Conservation (phyloP, 2,888 invertebrate genomes). For the Abrostola triplasia region DNA sequence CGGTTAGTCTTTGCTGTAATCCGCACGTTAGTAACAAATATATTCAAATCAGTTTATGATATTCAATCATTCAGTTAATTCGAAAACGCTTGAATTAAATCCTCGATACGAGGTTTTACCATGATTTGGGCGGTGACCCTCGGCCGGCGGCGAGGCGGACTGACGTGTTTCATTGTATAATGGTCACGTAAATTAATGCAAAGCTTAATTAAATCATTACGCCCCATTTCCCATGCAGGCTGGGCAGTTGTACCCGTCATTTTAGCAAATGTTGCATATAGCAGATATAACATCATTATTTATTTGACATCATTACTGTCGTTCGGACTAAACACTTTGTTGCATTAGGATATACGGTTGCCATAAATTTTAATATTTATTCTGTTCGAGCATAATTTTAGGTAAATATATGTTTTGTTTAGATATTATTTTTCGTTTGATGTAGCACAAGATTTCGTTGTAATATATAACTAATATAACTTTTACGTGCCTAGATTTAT, state of each 20-base stretch:
- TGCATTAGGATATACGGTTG: no score
- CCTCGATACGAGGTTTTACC: conserved; percentile 8
- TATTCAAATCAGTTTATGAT: neutral
- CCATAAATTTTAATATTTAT: no score
- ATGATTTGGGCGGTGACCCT: conserved; percentile 14
- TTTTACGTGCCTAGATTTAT: no score
- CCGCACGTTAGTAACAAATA: neutral
- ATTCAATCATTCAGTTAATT: neutral
- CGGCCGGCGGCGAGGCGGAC: conserved; percentile 14
- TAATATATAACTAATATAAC: no score
- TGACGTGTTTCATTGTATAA: conserved; percentile 51
- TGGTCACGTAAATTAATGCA: conserved; percentile 43
- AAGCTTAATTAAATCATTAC: conserved; percentile 55
- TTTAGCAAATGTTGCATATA: conserved; percentile 14
- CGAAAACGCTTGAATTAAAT: neutral
- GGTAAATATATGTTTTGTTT: no score
- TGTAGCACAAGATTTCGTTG: no score
- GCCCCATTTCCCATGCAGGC: conserved; percentile 41
- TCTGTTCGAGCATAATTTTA: no score
- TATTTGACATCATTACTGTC: neutral
- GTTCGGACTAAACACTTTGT: neutral
- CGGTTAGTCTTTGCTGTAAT: no score
- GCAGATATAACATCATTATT: conserved; percentile 14
- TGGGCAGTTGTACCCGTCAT: conserved; percentile 32
- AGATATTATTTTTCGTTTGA: no score